These are phyloP conservation scores for Babyrousa celebensis DNA, from an alignment of 2,797 vertebrate genomes.

Conservation along the genomic window DNA sequence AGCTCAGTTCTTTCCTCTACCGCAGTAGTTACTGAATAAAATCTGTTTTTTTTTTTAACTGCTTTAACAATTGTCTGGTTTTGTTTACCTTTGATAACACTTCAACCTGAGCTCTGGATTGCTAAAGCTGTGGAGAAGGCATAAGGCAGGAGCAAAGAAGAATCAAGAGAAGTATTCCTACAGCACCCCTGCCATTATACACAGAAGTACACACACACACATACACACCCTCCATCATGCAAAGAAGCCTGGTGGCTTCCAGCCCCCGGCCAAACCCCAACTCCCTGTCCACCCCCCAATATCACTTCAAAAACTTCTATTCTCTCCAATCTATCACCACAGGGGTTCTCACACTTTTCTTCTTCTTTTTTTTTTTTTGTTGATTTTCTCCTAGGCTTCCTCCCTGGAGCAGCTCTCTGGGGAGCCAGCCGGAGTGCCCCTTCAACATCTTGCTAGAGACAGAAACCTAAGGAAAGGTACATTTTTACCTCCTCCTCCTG, in stretches of 20 bases:
- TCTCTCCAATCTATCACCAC: neutral
- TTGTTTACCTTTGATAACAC: slow-evolving; percentile 41
- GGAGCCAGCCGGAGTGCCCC: neutral
- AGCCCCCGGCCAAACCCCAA: neutral
- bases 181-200: neutral
- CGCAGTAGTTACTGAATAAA: neutral
- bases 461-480: slow-evolving; percentile 34
- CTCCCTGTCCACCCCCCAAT: neutral
- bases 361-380: neutral
- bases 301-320: neutral
- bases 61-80: slow-evolving; percentile 15
- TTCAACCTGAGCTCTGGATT: slow-evolving; percentile 22
- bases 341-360: neutral
- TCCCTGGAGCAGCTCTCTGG: neutral
- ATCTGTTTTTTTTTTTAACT: neutral
- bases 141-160: slow-evolving; percentile 14
- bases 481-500: neutral
- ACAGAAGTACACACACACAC: neutral
- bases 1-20: neutral
- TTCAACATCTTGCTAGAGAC: slow-evolving; percentile 10
- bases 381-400: neutral
- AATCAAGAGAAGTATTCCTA: neutral
- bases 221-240: neutral
- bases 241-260: neutral
- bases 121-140: neutral